These are phyloP conservation scores for Pyralis farinalis DNA, from an alignment of 2,888 invertebrate genomes.

Conservation along the genomic window DNA sequence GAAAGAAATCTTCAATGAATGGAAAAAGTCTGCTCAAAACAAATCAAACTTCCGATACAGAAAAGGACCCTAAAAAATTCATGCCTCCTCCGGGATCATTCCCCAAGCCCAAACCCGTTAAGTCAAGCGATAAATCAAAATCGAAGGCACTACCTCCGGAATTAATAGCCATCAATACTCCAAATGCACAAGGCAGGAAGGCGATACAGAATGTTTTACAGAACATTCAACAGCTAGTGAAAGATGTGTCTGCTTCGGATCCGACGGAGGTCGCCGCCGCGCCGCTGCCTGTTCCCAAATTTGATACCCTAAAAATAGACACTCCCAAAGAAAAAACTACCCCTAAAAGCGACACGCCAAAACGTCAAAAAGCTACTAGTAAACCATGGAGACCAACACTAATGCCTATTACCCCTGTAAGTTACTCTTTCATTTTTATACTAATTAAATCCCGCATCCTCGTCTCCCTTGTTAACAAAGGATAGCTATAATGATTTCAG, in stretches of 20 bases:
- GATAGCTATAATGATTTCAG: no score
- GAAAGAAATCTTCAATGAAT: slow-evolving; percentile 63
- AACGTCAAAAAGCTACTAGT: slow-evolving; percentile 72
- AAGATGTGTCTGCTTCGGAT: slow-evolving; percentile 67
- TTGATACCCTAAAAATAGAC: slow-evolving; percentile 35
- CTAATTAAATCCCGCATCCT: no score
- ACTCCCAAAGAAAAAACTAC: slow-evolving; percentile 40
- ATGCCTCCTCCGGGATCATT: slow-evolving; percentile 55
- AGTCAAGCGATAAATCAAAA: slow-evolving; percentile 43
- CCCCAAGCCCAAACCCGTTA: slow-evolving; percentile 41
- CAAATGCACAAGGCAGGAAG: slow-evolving; percentile 62
- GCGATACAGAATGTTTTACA: slow-evolving; percentile 72
- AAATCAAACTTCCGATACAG: slow-evolving; percentile 44
- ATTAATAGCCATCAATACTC: slow-evolving; percentile 80
- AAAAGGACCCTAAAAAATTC: slow-evolving; percentile 50
- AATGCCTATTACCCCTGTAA: slow-evolving; percentile 83
- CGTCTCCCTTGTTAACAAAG: no score
- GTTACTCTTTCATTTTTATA: slow-evolving; percentile 22
- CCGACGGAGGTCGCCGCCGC: slow-evolving; percentile 68
- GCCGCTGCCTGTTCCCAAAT: slow-evolving; percentile 41
- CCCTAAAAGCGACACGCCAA: slow-evolving; percentile 47
- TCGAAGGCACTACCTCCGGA: slow-evolving; percentile 76
- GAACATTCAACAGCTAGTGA: slow-evolving; percentile 73
- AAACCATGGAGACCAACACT: slow-evolving; percentile 88
- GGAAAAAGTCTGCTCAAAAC: slow-evolving; percentile 70